phyloP scores from a whole-genome alignment of 2,113 vertebrate genomes.

The Bombycilla garrulus region DNA sequence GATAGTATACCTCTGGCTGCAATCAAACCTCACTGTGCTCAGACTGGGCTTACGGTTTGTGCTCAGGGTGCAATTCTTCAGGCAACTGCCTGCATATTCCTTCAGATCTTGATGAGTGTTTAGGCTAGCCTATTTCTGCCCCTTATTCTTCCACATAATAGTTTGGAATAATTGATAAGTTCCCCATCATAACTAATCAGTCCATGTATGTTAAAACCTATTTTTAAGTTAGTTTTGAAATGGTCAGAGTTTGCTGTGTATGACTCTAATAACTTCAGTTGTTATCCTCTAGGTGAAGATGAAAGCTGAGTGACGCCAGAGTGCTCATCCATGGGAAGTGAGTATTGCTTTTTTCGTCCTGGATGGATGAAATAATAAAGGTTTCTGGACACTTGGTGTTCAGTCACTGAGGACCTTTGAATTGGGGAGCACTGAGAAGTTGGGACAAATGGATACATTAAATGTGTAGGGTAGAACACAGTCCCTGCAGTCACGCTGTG shows the following conservation, averaged over 20 bases:
- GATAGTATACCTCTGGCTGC: constrained; percentile 81
- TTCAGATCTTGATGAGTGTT: constrained; percentile 56
- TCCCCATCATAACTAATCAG: constrained; percentile 65
- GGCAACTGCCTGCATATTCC: constrained; percentile 62
- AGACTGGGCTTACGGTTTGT: constrained; percentile 72
- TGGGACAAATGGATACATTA: rapidly evolving
- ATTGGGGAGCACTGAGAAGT: background rate
- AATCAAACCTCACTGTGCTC: constrained; percentile 71
- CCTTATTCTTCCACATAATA: constrained; percentile 64
- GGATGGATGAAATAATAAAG: background rate
- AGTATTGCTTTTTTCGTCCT: constrained; percentile 19
- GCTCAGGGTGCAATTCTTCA: constrained; percentile 67
- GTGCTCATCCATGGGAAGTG: constrained; percentile 67
- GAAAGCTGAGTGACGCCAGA: constrained; percentile 71
- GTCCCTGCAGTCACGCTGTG: background rate
- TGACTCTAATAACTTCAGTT: constrained; percentile 66
- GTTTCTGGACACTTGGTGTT: background rate
- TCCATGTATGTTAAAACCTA: constrained; percentile 67
- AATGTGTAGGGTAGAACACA: background rate
- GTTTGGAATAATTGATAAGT: constrained; percentile 63
- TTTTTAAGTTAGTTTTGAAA: constrained; percentile 72
- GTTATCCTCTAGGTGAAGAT: constrained; percentile 82
- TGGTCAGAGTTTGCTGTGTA: constrained; percentile 13
- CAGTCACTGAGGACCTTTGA: background rate
- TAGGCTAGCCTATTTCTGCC: constrained; percentile 68